Conservation (phyloP, 2,797 vertebrate species). For the Oreortyx pictus region DNA sequence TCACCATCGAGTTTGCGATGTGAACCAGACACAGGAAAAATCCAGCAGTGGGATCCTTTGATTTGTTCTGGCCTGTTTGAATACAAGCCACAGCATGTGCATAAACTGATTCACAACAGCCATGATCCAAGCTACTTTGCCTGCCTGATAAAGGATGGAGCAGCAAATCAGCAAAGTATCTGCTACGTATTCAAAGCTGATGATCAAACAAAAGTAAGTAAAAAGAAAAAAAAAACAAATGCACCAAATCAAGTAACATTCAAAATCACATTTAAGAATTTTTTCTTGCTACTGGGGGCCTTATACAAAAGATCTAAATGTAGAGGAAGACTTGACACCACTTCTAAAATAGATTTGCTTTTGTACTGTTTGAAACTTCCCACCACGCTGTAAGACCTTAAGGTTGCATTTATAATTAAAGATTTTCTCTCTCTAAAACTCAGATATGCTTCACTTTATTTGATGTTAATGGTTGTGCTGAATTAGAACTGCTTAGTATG, state of each 20-base stretch:
- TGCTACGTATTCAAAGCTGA: conserved; percentile 94
- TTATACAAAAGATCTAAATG: background rate
- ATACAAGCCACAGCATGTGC: conserved; percentile 87
- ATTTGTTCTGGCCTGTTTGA: conserved; percentile 88
- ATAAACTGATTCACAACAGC: conserved; percentile 95
- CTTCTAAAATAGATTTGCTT: background rate
- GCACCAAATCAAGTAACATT: background rate
- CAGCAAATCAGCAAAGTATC: conserved; percentile 75
- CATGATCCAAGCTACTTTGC: conserved; percentile 92
- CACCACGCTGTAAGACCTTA: background rate
- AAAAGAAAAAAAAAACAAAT: background rate
- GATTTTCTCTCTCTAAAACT: background rate
- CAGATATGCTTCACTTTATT: background rate
- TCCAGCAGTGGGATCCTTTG: conserved; percentile 88
- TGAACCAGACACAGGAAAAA: conserved; percentile 77
- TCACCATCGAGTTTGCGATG: conserved; percentile 85
- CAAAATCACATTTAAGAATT: background rate
- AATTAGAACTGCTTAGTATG: background rate
- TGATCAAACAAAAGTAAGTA: conserved; percentile 87
- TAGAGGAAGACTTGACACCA: background rate
- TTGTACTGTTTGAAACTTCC: background rate
- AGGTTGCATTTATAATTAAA: background rate
- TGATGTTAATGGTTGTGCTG: background rate
- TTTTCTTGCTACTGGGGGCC: background rate
- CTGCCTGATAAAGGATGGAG: conserved; percentile 84